A percentile compares a stretch with the other conserved stretches of the same genome.
phyloP scores from a whole-genome alignment of 2,113 vertebrate genomes.

The Tetrao urogallus region DNA sequence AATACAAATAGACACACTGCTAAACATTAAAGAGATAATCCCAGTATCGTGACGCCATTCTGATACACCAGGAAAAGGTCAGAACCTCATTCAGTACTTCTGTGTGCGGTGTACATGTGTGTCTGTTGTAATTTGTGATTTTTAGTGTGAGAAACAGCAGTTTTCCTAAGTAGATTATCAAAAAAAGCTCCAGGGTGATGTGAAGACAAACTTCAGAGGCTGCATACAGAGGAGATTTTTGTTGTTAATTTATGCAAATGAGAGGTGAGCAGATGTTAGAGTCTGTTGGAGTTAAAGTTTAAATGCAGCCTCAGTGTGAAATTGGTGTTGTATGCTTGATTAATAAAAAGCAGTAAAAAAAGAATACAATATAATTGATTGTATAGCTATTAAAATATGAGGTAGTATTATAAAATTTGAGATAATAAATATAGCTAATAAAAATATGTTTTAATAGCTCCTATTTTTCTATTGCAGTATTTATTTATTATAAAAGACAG shows the following conservation, averaged over 20 bases:
- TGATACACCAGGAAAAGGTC: background rate
- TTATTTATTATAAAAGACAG: background rate
- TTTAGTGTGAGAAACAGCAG: constrained; percentile 13
- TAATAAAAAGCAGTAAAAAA: background rate
- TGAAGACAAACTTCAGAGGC: background rate
- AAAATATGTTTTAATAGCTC: background rate
- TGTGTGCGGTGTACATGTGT: background rate
- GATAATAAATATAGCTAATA: too few species aligned
- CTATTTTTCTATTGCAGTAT: background rate
- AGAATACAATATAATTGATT: background rate
- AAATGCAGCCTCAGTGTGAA: background rate
- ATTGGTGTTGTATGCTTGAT: background rate
- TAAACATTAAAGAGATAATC: background rate
- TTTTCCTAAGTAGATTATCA: background rate
- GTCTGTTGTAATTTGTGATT: constrained; percentile 18
- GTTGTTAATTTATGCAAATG: background rate
- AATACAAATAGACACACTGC: background rate
- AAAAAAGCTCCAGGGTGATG: background rate
- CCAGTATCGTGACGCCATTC: background rate
- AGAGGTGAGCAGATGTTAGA: constrained; percentile 7
- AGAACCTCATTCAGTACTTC: background rate
- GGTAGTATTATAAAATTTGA: too few species aligned
- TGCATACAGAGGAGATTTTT: background rate
- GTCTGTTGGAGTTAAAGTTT: background rate
- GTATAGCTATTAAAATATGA: background rate